Evolutionary conservation across 2,888 invertebrate species (phyloP), one percentile per base, ranked within the genome.

Genomic region (Acrobasis consociella): DNA sequence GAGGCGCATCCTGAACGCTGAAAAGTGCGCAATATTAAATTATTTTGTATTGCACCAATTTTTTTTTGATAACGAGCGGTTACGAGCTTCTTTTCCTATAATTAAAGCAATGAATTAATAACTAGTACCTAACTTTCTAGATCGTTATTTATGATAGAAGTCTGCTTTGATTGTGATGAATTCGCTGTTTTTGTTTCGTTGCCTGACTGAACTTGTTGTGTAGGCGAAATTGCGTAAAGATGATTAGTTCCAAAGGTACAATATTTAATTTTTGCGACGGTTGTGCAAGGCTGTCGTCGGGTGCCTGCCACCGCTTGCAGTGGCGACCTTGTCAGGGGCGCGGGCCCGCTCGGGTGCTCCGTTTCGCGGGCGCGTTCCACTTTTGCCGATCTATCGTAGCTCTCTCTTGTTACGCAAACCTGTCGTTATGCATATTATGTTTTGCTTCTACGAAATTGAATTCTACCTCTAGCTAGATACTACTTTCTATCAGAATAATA

Each of bases 391-490:
- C 56, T 56, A 56, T 56, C 56, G 65, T 81, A 86, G 87, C 91
- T 91, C 91, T 91, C 91, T 91, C 91, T 91, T 87, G 85, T 91
- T 91, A 90, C 91, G 91, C 91, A 91, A 91, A 90, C 85, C 80
- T 85, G 85, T 81, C 89, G 89, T 91, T 89, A 90, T 89, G 90
- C 86, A 87, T 89, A 86, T 89, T 91, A 91, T 87, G 89, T 82
- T 85, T 82, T 83, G 81, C 81, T 77, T 86, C 83, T 73, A 82
- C 81, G 78, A 82, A 87, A 85, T 86, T 78, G 82, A 81, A 83
- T 81, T 82, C 81, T 77, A 77, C 74, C 75, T 76, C 80, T 82
- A 81, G 72, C 80, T 82, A 81, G 72, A 84, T 83, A 83, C 80
- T 79, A 83, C 88, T 88, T 88, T 88, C 86, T 86, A 89, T 76